Conservation (phyloP, 2,888 invertebrate species). For the Drosophila nigritarsus region DNA sequence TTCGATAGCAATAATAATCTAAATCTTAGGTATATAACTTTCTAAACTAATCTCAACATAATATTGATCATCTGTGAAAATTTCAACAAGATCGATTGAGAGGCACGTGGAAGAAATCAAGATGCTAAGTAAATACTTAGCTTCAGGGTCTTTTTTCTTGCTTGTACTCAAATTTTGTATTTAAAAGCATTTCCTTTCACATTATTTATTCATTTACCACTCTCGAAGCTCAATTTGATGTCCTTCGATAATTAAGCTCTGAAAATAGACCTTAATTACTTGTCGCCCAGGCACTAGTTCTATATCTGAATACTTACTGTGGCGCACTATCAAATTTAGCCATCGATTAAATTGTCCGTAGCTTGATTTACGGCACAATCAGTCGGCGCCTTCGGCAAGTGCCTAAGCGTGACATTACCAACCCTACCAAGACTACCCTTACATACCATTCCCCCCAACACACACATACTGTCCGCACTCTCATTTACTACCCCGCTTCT, state of each 20-base stretch:
- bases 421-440: not conserved
- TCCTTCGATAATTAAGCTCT: not conserved
- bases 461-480: not conserved
- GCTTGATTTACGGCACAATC: constrained; percentile 32
- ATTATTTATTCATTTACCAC: not conserved
- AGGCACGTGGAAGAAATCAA: too few relatives aligned
- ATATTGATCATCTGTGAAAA: not conserved
- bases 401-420: not conserved
- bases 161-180: not conserved
- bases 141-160: not conserved
- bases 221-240: not conserved
- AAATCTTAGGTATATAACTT: not conserved
- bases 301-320: not conserved
- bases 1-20: fast-evolving
- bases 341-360: constrained; percentile 22
- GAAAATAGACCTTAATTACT: not conserved
- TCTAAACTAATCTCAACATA: not conserved
- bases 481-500: constrained; percentile 10
- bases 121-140: not conserved
- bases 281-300: not conserved
- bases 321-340: constrained; percentile 19
- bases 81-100: not conserved
- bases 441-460: not conserved
- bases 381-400: constrained; percentile 1
- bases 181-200: not conserved